phyloP scores from a whole-genome alignment of 2,888 invertebrate genomes.

The Muscina levida region DNA sequence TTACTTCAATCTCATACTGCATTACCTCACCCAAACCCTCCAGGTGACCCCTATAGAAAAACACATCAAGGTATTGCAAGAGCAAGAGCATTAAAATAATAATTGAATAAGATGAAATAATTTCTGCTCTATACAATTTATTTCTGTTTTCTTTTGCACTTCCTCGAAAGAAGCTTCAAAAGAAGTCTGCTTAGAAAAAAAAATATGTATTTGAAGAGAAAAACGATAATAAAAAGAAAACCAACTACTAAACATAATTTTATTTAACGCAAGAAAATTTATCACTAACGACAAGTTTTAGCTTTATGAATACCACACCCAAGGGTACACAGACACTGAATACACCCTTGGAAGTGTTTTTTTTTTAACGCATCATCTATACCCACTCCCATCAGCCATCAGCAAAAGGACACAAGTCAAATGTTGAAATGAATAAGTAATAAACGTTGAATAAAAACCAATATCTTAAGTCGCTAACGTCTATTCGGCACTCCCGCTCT shows the following conservation, averaged over 20 bases:
- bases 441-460: conserved; percentile 34
- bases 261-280: conserved; percentile 20
- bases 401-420: not conserved
- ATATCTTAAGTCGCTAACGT: conserved; percentile 3
- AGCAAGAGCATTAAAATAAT: conserved; percentile 13
- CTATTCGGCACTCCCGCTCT: not conserved
- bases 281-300: conserved; percentile 12
- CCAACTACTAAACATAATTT: conserved; percentile 27
- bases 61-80: too few species aligned
- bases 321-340: too few species aligned
- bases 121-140: conserved; percentile 18
- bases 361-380: not conserved
- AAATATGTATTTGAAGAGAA: not conserved
- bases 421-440: conserved; percentile 27
- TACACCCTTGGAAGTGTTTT: too few species aligned
- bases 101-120: conserved; percentile 27
- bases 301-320: not conserved
- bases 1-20: too few species aligned
- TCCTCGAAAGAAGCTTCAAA: conserved; percentile 1
- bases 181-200: conserved; percentile 8
- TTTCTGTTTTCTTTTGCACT: conserved; percentile 14
- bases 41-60: too few species aligned
- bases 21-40: too few species aligned
- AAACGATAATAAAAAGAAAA: not conserved
- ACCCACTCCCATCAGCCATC: not conserved